Evolutionary conservation across 1,140 invertebrate species (phyloP).

Genomic region (Drosophila simulans): DNA sequence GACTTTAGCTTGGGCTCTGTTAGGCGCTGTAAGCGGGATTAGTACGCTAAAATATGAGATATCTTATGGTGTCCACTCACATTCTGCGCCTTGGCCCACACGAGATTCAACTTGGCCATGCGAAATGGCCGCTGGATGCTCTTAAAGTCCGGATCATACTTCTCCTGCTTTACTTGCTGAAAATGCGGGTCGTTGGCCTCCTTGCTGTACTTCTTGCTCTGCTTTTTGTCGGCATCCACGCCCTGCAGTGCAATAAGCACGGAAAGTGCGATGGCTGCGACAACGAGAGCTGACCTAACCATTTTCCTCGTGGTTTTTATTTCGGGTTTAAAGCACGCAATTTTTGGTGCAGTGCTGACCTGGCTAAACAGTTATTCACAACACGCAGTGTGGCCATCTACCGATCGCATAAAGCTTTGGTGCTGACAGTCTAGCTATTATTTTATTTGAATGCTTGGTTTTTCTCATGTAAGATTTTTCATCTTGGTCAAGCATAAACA

Average conservation of each 20-base stretch:
- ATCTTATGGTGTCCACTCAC: constrained; percentile 84
- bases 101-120: constrained; percentile 93
- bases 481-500: no score
- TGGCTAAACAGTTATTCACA: constrained; percentile 49
- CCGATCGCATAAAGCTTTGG: neutral
- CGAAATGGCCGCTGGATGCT: constrained; percentile 91
- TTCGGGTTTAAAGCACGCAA: constrained; percentile 13
- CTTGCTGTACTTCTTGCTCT: constrained; percentile 74
- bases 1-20: constrained; percentile 93
- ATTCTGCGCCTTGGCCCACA: constrained; percentile 93
- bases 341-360: constrained; percentile 46
- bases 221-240: constrained; percentile 61
- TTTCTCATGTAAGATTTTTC: neutral
- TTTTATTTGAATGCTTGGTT: neutral
- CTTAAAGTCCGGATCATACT: constrained; percentile 81
- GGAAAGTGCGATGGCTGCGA: constrained; percentile 16
- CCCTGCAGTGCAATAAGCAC: constrained; percentile 27
- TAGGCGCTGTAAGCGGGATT: constrained; percentile 88
- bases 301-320: constrained; percentile 8
- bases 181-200: constrained; percentile 70
- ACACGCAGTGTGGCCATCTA: constrained; percentile 13
- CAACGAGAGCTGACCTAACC: neutral
- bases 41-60: neutral
- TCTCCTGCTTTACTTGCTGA: constrained; percentile 56
- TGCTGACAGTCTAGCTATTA: neutral